phyloP scores from a whole-genome alignment of 2,888 invertebrate genomes.

The Zele albiditarsus region DNA sequence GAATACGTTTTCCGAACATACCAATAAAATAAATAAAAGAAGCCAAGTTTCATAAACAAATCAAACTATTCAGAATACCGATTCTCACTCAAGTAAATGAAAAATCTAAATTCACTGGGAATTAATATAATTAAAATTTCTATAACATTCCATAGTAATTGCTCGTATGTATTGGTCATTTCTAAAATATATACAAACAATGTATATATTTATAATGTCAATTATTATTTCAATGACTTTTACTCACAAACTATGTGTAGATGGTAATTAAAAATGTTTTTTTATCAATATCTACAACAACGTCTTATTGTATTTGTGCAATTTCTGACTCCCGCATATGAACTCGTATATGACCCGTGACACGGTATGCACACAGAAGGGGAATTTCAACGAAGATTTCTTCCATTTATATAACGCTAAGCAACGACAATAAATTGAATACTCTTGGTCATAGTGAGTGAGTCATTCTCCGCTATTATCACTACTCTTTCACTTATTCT shows the following conservation, averaged over 20 bases:
- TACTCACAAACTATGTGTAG: not conserved
- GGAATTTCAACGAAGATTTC: conserved; percentile 32
- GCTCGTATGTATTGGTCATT: too few relatives aligned
- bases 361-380: conserved; percentile 24
- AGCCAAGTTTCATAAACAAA: not conserved
- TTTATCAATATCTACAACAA: not conserved
- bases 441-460: conserved; percentile 19
- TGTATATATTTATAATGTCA: not conserved
- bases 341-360: conserved; percentile 46
- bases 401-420: conserved; percentile 34
- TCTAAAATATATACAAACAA: too few relatives aligned
- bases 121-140: not conserved
- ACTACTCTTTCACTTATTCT: too few relatives aligned
- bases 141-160: too few relatives aligned
- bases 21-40: not conserved
- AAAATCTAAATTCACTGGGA: not conserved
- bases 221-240: not conserved
- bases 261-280: not conserved
- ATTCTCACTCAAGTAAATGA: not conserved
- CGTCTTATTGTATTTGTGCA: conserved; percentile 19
- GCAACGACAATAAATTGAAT: conserved; percentile 52
- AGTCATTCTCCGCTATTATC: too few relatives aligned
- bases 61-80: not conserved
- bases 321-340: conserved; percentile 40
- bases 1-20: not conserved